These are phyloP conservation scores for Trogon melanurus DNA, from an alignment of 2,113 vertebrate species.

Conservation along the genomic window DNA sequence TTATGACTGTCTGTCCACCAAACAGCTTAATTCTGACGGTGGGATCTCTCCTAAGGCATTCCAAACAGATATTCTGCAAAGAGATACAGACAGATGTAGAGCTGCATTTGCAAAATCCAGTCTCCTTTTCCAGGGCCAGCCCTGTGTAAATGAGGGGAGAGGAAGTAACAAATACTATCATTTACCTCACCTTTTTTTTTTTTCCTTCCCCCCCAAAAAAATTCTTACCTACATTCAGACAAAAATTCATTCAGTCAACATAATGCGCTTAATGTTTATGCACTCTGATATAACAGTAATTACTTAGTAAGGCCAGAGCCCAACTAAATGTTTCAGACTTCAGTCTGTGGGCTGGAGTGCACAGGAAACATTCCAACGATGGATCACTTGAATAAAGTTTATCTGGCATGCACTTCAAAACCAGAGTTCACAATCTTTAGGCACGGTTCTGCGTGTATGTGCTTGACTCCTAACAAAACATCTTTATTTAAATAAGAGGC, in stretches of 20 bases:
- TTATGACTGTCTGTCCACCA: neutral
- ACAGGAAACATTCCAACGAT: neutral
- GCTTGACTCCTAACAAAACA: conserved; percentile 48
- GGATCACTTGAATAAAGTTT: conserved; percentile 40
- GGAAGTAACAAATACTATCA: neutral
- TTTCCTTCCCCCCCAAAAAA: neutral
- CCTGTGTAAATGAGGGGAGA: neutral
- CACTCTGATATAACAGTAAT: conserved; percentile 15
- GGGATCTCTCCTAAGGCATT: neutral
- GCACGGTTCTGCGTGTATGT: neutral
- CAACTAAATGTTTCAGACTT: conserved; percentile 38
- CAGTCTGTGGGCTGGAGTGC: neutral
- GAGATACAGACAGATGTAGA: neutral
- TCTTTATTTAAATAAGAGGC: conserved; percentile 9
- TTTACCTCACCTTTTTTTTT: neutral
- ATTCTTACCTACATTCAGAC: neutral
- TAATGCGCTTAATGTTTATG: conserved; percentile 3
- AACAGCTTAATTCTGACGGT: neutral
- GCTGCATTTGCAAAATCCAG: neutral
- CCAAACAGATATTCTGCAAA: conserved; percentile 14
- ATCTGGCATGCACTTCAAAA: conserved; percentile 61
- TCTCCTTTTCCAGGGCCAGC: neutral
- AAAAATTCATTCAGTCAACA: conserved; percentile 6
- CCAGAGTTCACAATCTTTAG: conserved; percentile 41
- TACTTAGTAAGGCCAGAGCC: neutral